Conservation (phyloP, 2,888 invertebrate species). For the Deilephila elpenor region DNA sequence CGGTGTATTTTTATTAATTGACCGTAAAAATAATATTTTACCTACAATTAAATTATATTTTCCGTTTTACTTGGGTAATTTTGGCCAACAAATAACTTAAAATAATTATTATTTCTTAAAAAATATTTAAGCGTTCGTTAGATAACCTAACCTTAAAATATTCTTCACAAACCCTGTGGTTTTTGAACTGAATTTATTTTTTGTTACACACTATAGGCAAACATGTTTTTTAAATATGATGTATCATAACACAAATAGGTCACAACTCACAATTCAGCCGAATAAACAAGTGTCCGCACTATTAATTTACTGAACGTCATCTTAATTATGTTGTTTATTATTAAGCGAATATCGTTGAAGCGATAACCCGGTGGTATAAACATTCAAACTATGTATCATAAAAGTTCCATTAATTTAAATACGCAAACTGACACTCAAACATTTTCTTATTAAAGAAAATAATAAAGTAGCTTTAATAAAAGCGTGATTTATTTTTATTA, state of each 20-base stretch:
- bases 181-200: background rate
- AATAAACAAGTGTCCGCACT: background rate
- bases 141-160: too few species aligned
- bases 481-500: too few species aligned
- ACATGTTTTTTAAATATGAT: background rate
- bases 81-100: background rate
- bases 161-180: too few species aligned
- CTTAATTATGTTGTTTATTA: slow-evolving; percentile 19
- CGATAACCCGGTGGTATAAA: background rate
- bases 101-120: too few species aligned
- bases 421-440: background rate
- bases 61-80: background rate
- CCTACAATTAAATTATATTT: background rate
- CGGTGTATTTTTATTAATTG: background rate
- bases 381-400: background rate
- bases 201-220: background rate
- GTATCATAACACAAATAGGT: background rate
- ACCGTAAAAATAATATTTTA: background rate
- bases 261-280: background rate
- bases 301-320: background rate
- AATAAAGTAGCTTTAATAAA: background rate
- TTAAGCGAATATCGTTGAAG: background rate
- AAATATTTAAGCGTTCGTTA: too few species aligned
- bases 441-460: background rate
- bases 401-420: background rate